Base-by-base conservation (phyloP, 2,113 vertebrate genomes). In the Hippocampus mohnikei region DNA sequence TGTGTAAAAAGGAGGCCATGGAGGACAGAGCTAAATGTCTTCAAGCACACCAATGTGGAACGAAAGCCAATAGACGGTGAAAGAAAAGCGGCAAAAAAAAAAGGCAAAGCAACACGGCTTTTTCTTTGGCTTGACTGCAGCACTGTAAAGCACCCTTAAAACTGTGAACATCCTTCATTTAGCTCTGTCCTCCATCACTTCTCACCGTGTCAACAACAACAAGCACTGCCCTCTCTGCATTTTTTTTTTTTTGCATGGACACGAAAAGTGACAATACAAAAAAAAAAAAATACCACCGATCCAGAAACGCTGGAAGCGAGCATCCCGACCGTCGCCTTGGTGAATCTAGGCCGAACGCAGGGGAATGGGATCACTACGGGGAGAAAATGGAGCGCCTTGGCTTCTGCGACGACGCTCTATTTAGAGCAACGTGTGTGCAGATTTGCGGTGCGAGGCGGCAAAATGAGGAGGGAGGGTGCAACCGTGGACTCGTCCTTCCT, bases 171-270 rank as follows among this genome's bases (percentile, higher is more conserved):
- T 67, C 66, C 13, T 40, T 37, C 16, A 23, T 84, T 86, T 86
- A 77, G 85, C 88, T 88, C 87, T 82, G 88, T 88, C 86, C 87
- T 91, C 85, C 89, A 89, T 86, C 55, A 27, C 25, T 58, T 74
- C 74, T 81, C 81, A 73, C 81, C 79, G 79, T 61, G 76, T 21
- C 41, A 66, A 76, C 72, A 8, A 40, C 67, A 75, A 56, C 13
- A 65, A 16, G 48, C 52, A 7, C 6, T n/a, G n/a, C 21, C 18
- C 3, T 27, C 2, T 9, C 74, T 59, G 48, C 78, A 79, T 80
- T 79, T 58, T 9, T 15, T 60, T 84, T 58, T 58, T 58, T 27
- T 60, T 84, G 81, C 85, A 88, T 85, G 89, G 82, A 89, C 79
- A 82, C 80, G 62, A 61, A 75, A 74, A 66, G 44, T 69, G 70